phyloP scores from a whole-genome alignment of 2,113 vertebrate species.

The Noctilio leporinus region DNA sequence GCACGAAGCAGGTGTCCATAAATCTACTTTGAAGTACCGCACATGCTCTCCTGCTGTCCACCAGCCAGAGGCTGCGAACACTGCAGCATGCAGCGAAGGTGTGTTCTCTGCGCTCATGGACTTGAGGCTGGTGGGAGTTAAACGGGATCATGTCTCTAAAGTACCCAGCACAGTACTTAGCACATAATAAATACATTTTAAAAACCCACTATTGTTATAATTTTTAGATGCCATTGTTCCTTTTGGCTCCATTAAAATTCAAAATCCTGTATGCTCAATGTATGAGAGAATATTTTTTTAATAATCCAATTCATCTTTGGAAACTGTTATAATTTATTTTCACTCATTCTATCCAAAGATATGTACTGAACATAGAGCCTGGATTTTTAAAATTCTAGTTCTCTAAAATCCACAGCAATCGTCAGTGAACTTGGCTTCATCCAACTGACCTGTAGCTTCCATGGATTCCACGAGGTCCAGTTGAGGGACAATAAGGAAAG shows the following conservation, averaged over 20 bases:
- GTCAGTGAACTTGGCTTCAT: background rate
- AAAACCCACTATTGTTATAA: background rate
- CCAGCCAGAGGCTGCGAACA: background rate
- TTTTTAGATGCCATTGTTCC: background rate
- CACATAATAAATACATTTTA: background rate
- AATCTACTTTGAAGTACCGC: background rate
- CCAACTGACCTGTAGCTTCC: background rate
- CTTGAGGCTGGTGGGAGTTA: background rate
- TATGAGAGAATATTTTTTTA: background rate
- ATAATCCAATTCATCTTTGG: background rate
- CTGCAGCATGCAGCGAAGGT: accelerated
- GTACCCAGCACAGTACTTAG: background rate
- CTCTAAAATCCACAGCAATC: background rate
- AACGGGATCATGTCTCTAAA: background rate
- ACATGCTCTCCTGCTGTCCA: background rate
- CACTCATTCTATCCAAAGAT: background rate
- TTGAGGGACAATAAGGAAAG: background rate
- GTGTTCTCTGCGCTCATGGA: too few relatives aligned
- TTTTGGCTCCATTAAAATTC: background rate
- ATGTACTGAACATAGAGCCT: background rate
- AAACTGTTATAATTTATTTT: background rate
- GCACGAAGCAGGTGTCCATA: background rate
- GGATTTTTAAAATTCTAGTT: background rate
- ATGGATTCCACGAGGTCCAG: background rate
- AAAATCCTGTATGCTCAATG: background rate